phyloP scores from a whole-genome alignment of 2,797 vertebrate genomes.

The Loris lydekkerianus region DNA sequence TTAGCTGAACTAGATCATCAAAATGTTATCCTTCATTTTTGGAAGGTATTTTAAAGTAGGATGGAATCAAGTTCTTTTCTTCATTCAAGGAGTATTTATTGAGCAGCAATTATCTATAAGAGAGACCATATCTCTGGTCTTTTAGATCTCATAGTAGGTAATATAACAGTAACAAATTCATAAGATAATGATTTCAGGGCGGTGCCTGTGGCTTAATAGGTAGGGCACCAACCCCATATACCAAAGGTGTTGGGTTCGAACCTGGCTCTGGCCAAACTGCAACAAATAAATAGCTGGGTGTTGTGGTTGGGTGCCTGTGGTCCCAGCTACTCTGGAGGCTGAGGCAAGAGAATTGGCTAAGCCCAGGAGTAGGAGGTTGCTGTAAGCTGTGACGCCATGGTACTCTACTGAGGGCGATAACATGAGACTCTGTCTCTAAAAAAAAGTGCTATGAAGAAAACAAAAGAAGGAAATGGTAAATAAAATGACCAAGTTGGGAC shows the following conservation, averaged over 20 bases:
- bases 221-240: no score
- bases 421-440: no score
- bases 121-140: background rate
- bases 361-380: no score
- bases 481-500: background rate
- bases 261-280: no score
- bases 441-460: background rate
- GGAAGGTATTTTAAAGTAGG: background rate
- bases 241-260: no score
- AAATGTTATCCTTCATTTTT: background rate
- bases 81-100: background rate
- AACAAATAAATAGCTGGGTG: no score
- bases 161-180: background rate
- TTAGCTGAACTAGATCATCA: background rate
- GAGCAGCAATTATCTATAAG: background rate
- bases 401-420: no score
- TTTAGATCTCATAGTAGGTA: background rate
- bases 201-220: no score
- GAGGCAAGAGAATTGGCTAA: no score
- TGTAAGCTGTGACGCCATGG: no score
- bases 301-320: no score
- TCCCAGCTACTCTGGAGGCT: no score
- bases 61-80: background rate
- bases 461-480: background rate
- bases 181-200: background rate